These are phyloP conservation scores for Dromius quadrimaculatus DNA, from an alignment of 2,888 invertebrate genomes.

Conservation along the genomic window DNA sequence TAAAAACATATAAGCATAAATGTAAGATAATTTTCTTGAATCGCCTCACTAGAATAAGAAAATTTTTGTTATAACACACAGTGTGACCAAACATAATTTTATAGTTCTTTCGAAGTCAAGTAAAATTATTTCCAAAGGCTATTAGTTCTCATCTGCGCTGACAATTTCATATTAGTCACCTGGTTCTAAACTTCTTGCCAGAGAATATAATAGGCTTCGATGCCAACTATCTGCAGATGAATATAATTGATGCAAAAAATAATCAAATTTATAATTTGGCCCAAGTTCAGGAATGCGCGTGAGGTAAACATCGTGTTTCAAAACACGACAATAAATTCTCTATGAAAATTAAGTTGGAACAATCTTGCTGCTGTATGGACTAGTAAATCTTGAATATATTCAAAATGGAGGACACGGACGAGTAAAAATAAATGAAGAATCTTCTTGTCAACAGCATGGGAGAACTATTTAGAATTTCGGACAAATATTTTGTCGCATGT, in stretches of 20 bases:
- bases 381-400: conserved; percentile 8
- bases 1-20: too few relatives aligned
- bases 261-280: conserved; percentile 46
- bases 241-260: conserved; percentile 42
- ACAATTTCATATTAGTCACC: conserved; percentile 13
- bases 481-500: neutral
- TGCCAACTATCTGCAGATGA: conserved; percentile 16
- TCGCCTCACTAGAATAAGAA: too few relatives aligned
- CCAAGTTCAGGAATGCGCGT: conserved; percentile 9
- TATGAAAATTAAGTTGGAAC: conserved; percentile 44
- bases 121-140: conserved; percentile 11
- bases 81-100: too few relatives aligned
- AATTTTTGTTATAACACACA: too few relatives aligned
- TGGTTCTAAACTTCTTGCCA: conserved; percentile 10
- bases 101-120: too few relatives aligned
- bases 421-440: conserved; percentile 8
- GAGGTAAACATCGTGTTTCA: conserved; percentile 33
- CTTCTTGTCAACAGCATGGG: neutral
- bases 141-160: conserved; percentile 4
- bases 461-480: conserved; percentile 11
- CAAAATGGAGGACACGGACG: neutral
- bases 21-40: too few relatives aligned
- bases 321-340: conserved; percentile 38
- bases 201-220: conserved; percentile 21
- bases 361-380: conserved; percentile 8